Evolutionary conservation across 2,113 vertebrate species (phyloP), one percentile per base, ranked within the genome.

Genomic region (Malaclemys terrapin): DNA sequence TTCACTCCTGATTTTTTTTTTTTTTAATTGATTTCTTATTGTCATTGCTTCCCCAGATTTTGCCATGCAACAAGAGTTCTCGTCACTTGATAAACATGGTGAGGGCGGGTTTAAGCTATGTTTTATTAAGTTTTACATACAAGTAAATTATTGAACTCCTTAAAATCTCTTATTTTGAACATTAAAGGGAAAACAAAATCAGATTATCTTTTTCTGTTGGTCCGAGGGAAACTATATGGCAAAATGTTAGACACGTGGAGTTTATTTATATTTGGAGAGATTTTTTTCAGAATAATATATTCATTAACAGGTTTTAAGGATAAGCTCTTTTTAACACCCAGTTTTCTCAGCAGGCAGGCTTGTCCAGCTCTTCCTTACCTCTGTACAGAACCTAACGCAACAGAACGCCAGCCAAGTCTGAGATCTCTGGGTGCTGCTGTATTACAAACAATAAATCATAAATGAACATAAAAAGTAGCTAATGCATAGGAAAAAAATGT

Each of bases 11-110:
- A 0, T 78, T 65, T 89, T 82, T 88, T 76, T 65, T 92, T 10
- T 56, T 38, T 87, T 92, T 93, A 3, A 56, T n/a, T 4, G 62
- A 52, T 90, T 95, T 86, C 17, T 83, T 93, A 94, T 76, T 69
- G 96, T 93, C 19, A 27, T 49, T 87, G 19, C 24, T 93, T 92
- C 90, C 79, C 13, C 2, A 1, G 3, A n/a, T 91, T 90, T 94
- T 95, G 52, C 52, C 75, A 3, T 62, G 75, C 83, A 24, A 87
- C 95, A 25, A 84, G 42, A 93, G 25, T 83, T 72, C 87, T 91
- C 31, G 89, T 78, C 65, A 84, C 76, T 91, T 90, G 88, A 89
- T 17, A 69, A 85, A 91, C 59, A 52, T 27, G 81, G 31, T 3
- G 0, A 82, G 75, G 29, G 84, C 5, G 10, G 10, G 89, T 42